Base-by-base conservation (phyloP, 2,113 vertebrate genomes). In the Vombatus ursinus region DNA sequence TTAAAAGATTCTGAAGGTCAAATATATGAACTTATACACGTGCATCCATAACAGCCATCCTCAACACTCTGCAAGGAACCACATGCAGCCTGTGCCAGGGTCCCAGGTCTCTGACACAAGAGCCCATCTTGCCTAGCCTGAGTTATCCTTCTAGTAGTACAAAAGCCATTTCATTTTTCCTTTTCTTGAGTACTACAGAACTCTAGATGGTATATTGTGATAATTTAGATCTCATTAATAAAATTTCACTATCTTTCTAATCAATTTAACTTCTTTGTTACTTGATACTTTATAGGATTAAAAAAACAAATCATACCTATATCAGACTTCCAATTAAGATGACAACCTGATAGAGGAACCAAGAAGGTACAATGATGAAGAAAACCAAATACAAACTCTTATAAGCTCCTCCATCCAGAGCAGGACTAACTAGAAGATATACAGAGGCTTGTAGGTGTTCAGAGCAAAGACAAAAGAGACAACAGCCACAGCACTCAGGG, bases 1-100 rank as follows among this genome's bases (percentile, higher is more conserved):
- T 61, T 28, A 53, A 51, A 90, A 94, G 94, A 8, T 50, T 93
- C 26, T 49, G 89, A 96, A 93, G 26, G 51, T 50, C 53, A 92
- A 96, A 1, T 68, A 96, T 49, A 23, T 94, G 93, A 53, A 53
- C 31, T 93, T 51, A 94, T 24, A 92, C 11, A 57, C 49, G 44
- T 44, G 19, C 19, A 84, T 84, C 19, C 68, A 44, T 8, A 22
- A 9, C 2, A 44, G 37, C 7, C n/a, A 44, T 77, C n/a, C 5
- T 84, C 19, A 84, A 84, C 19, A 44, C 19, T 44, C n/a, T 23
- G 16, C 19, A 84, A 84, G 19, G 68, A 84, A n/a, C 4, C 37
- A 77, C 1, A 8, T 68, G 12, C 31, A 68, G 57, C 6, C 68
- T 44, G n/a, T 44, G 16, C 16, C 16, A n/a, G 61, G 61, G 31